phyloP scores from a whole-genome alignment of 1,140 invertebrate species.

The Danaus plexippus region DNA sequence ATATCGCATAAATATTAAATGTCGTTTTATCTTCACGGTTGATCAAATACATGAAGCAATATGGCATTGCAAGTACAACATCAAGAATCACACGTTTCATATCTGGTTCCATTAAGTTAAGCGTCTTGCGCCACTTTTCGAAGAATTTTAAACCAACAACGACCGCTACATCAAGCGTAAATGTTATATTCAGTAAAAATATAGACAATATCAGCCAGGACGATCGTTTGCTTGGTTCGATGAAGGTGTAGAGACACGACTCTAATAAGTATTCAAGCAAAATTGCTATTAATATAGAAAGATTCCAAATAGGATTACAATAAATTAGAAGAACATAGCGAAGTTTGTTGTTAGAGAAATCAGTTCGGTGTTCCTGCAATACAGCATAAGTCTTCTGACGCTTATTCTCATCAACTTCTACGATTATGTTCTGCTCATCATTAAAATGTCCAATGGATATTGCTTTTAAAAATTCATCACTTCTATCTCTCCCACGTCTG shows the following conservation, averaged over 20 bases:
- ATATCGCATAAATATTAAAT: constrained; percentile 44
- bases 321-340: constrained; percentile 48
- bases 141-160: constrained; percentile 54
- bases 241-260: constrained; percentile 55
- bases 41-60: constrained; percentile 47
- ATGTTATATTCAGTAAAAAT: constrained; percentile 46
- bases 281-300: constrained; percentile 41
- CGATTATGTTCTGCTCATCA: constrained; percentile 26
- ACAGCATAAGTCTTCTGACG: constrained; percentile 51
- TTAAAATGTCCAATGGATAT: constrained; percentile 18
- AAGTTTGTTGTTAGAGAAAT: constrained; percentile 47
- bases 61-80: constrained; percentile 52
- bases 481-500: constrained; percentile 33
- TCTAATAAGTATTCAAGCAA: constrained; percentile 51
- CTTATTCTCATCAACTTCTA: constrained; percentile 38
- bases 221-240: constrained; percentile 29
- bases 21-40: constrained; percentile 16
- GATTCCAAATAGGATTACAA: constrained; percentile 48
- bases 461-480: constrained; percentile 26
- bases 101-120: constrained; percentile 56
- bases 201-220: constrained; percentile 38
- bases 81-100: constrained; percentile 45
- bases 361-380: constrained; percentile 49
- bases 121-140: constrained; percentile 54
- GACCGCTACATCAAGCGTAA: constrained; percentile 44